Conservation (phyloP, 1,140 invertebrate species). For the Samia ricini region DNA sequence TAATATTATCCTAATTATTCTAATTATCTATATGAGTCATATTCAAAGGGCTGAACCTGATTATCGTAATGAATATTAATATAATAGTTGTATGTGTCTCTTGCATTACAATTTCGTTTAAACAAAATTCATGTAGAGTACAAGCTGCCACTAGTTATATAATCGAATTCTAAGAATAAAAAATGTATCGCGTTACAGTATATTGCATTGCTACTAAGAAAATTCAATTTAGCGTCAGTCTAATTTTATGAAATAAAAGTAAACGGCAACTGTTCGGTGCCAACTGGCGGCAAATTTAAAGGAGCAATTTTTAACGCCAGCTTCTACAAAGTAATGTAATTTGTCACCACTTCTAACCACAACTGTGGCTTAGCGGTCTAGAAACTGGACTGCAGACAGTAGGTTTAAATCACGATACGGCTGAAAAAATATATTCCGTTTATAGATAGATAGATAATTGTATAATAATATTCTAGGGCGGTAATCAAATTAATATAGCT, state of each 20-base stretch:
- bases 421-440: background rate
- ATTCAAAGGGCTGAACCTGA: too few relatives aligned
- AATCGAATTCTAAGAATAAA: too few relatives aligned
- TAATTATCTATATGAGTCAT: too few relatives aligned
- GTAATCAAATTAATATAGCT: too few relatives aligned
- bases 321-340: background rate
- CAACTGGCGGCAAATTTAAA: background rate
- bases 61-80: too few relatives aligned
- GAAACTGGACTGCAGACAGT: background rate
- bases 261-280: background rate
- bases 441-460: background rate
- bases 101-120: too few relatives aligned
- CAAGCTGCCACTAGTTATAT: too few relatives aligned
- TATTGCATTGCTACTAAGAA: background rate
- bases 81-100: too few relatives aligned
- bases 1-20: too few relatives aligned
- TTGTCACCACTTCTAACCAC: background rate
- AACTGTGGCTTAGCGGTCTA: background rate
- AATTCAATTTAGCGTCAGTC: background rate
- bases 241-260: background rate
- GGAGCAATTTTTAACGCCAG: background rate
- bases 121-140: too few relatives aligned
- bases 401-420: background rate
- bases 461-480: too few relatives aligned
- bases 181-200: background rate